Conservation (phyloP, 2,797 vertebrate genomes). For the Hapalemur alaotrensis region DNA sequence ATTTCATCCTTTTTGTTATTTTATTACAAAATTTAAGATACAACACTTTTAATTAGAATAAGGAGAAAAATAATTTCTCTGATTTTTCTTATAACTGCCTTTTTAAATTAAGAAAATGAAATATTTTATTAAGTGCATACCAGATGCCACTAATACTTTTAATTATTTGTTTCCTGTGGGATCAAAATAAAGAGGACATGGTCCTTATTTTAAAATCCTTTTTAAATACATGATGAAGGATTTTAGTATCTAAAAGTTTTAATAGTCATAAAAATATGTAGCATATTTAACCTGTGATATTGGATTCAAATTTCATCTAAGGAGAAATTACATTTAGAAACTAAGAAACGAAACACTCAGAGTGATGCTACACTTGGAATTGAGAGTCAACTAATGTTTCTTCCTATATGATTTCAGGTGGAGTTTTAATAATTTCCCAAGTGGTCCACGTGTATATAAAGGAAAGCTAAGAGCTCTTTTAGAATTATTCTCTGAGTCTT, state of each 20-base stretch:
- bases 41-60: neutral
- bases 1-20: neutral
- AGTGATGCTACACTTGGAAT: neutral
- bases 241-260: neutral
- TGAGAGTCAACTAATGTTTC: neutral
- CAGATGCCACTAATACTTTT: neutral
- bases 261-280: neutral
- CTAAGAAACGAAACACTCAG: neutral
- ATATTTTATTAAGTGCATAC: neutral
- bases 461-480: neutral
- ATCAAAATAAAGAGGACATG: neutral
- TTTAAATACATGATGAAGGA: neutral
- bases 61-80: neutral
- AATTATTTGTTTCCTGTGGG: neutral
- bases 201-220: neutral
- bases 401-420: neutral
- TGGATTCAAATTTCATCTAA: neutral
- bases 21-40: neutral
- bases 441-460: neutral
- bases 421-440: neutral
- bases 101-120: constrained; percentile 17
- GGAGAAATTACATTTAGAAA: neutral
- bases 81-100: neutral
- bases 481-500: neutral
- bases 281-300: neutral